Evolutionary conservation across 2,888 invertebrate species (phyloP).

Genomic region (Ceraclea dissimilis): DNA sequence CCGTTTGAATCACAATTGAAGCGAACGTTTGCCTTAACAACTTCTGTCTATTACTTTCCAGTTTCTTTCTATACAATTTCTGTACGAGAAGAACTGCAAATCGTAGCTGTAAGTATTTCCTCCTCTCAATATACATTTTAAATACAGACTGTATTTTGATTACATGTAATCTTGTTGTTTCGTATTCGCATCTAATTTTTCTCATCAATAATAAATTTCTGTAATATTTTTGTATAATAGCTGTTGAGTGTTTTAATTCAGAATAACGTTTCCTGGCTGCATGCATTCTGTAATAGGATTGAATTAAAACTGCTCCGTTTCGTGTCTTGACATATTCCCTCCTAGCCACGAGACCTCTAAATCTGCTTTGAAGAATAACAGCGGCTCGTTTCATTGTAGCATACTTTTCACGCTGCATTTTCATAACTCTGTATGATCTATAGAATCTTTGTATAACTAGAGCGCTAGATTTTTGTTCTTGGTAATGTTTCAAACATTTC

Average conservation of each 20-base stretch:
- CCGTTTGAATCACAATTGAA: constrained; percentile 11
- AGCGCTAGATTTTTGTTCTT: constrained; percentile 5
- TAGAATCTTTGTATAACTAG: constrained; percentile 12
- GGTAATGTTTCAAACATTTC: constrained; percentile 9
- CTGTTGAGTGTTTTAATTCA: constrained; percentile 29
- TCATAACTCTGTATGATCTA: constrained; percentile 26
- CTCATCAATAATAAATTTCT: constrained; percentile 32
- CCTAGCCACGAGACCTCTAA: constrained; percentile 29
- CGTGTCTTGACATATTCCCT: constrained; percentile 15
- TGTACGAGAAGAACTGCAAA: constrained; percentile 35
- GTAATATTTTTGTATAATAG: constrained; percentile 37
- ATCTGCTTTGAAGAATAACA: constrained; percentile 39
- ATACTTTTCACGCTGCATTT: constrained; percentile 32
- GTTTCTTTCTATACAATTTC: constrained; percentile 34
- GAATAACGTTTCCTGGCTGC: constrained; percentile 31
- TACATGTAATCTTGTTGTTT: constrained; percentile 29
- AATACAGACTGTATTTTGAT: constrained; percentile 23
- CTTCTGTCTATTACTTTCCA: constrained; percentile 22
- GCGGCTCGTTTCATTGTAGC: constrained; percentile 32
- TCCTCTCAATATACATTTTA: constrained; percentile 27
- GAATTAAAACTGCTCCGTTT: constrained; percentile 17
- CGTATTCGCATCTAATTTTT: constrained; percentile 31
- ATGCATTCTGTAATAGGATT: constrained; percentile 25
- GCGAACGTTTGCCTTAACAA: background rate
- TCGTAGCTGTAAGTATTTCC: constrained; percentile 32